Base-by-base conservation (phyloP, 2,888 invertebrate species). In the Caenorhabditis doughertyi region DNA sequence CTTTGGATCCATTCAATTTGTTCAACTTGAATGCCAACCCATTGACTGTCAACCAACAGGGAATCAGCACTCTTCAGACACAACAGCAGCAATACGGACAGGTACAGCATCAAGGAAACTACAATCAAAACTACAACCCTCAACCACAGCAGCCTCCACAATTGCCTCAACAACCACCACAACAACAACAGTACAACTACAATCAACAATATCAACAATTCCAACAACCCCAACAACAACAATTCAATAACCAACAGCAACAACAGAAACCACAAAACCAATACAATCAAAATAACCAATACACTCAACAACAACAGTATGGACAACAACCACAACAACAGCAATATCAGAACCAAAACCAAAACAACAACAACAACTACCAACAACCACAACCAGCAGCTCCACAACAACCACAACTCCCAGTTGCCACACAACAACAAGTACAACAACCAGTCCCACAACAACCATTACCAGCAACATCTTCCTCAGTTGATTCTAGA, bases 1-100 rank as follows among this genome's bases (percentile, higher is more conserved):
- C 86, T 2, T 79, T 80, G 27, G 82, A 87, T 70, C 87, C 87
- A n/a, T 86, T 87, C 79, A 83, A 84, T 25, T 67, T 88, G 49
- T 84, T 85, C 55, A 76, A 68, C 23, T 47, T 77, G 32, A 77
- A 76, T 29, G 62, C 84, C 13, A 73, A 76, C 25, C 80, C 72
- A 29, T 65, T 76, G 67, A 18, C 67, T 23, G 29, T 73, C n/a
- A 73, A 81, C 35, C 81, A 81, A 47, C 81, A 81, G 55, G 76
- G 76, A 42, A 72, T 68, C 51, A 71, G 65, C 67, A 68, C 81
- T 56, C 68, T 70, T 51, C 83, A 79, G 58, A 72, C 74, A 25
- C 82, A 80, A 58, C 81, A 70, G 53, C 81, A 74, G 44, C 83
- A 84, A 65, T 77, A 84, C 55, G 81, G 81, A 23, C 84, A 84